A percentile compares a stretch with the other conserved stretches of the same genome.
Evolutionary conservation across 2,888 invertebrate species (phyloP).

Genomic region (Petrolisthes cinctipes): DNA sequence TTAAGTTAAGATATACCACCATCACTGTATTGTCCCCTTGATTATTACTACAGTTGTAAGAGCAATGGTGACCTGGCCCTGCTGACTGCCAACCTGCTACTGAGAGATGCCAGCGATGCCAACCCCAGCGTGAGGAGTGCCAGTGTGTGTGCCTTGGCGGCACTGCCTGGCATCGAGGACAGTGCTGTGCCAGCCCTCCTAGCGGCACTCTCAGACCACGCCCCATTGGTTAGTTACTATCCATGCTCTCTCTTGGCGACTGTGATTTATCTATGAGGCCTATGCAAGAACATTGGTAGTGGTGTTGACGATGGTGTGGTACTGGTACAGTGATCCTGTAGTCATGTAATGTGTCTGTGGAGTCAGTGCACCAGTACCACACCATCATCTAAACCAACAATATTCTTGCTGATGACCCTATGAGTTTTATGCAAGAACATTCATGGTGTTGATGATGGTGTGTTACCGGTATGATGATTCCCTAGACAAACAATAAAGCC

Average conservation of each 20-base stretch:
- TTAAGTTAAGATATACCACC: too few species aligned
- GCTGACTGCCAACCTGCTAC: conserved; percentile 59
- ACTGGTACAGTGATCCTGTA: background rate
- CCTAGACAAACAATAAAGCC: too few species aligned
- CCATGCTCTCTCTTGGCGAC: background rate
- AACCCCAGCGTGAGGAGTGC: conserved; percentile 59
- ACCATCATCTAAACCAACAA: too few species aligned
- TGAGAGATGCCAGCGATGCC: conserved; percentile 62
- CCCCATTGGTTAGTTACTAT: conserved; percentile 42
- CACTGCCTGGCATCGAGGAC: conserved; percentile 58
- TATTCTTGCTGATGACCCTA: too few species aligned
- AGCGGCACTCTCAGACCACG: conserved; percentile 48
- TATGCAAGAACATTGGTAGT: background rate
- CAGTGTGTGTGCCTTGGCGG: conserved; percentile 55
- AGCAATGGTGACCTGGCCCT: conserved; percentile 54
- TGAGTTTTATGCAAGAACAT: too few species aligned
- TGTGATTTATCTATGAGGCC: background rate
- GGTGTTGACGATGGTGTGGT: background rate
- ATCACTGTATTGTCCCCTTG: background rate
- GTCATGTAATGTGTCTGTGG: background rate
- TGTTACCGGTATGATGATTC: too few species aligned
- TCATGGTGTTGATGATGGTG: too few species aligned
- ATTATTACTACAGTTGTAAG: conserved; percentile 26
- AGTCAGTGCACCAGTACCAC: too few species aligned
- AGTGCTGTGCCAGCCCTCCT: conserved; percentile 57